Evolutionary conservation across 2,888 invertebrate genomes (phyloP).

Genomic region (Dermolepida albohirtum): DNA sequence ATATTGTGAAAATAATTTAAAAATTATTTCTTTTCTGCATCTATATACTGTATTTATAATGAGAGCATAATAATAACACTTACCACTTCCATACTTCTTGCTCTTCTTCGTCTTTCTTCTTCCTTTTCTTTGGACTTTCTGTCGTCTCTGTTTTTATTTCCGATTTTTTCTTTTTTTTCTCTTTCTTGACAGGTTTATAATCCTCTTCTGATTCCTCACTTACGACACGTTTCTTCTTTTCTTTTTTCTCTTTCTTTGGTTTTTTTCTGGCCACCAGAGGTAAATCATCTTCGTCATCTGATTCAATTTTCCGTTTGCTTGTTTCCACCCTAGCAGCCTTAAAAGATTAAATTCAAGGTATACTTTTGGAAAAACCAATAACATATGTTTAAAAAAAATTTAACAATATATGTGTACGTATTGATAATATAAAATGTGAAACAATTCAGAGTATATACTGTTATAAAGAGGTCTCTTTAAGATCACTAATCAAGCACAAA

Average conservation of each 20-base stretch:
- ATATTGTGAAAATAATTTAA: too few relatives aligned
- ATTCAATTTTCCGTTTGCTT: constrained; percentile 51
- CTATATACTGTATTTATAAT: not conserved
- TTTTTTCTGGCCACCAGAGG: constrained; percentile 78
- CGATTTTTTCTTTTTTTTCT: constrained; percentile 56
- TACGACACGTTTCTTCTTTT: constrained; percentile 59
- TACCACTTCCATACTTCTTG: constrained; percentile 94
- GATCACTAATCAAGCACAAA: too few relatives aligned
- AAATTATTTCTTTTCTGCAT: too few relatives aligned
- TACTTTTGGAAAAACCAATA: constrained; percentile 1
- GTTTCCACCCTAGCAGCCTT: constrained; percentile 48
- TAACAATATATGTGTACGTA: too few relatives aligned
- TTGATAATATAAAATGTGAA: too few relatives aligned
- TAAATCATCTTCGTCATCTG: constrained; percentile 73
- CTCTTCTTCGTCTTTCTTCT: constrained; percentile 85
- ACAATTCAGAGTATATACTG: too few relatives aligned
- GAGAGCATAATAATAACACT: constrained; percentile 56
- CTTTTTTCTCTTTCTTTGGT: constrained; percentile 73
- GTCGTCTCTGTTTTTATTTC: constrained; percentile 59
- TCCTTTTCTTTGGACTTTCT: constrained; percentile 73
- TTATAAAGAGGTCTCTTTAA: too few relatives aligned
- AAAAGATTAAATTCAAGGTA: constrained; percentile 12
- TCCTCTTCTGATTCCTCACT: constrained; percentile 68
- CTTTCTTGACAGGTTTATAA: constrained; percentile 62
- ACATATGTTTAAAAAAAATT: constrained; percentile 12